Evolutionary conservation across 1,140 invertebrate species (phyloP).

Genomic region (Drosophila pectinifera): DNA sequence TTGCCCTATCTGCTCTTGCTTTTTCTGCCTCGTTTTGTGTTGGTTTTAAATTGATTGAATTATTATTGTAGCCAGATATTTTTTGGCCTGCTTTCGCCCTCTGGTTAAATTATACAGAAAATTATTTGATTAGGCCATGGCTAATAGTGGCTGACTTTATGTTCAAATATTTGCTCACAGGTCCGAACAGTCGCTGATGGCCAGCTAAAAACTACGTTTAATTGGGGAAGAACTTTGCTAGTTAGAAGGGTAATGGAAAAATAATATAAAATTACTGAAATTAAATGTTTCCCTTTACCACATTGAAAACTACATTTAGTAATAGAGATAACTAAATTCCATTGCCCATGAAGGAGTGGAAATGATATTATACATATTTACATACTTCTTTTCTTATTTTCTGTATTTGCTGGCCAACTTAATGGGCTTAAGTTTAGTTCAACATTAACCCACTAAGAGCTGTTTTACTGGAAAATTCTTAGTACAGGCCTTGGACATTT

Average conservation of each 20-base stretch:
- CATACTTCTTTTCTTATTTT: too few relatives aligned
- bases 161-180: constrained; percentile 33
- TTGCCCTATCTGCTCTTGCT: constrained; percentile 33
- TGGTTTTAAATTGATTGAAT: constrained; percentile 80
- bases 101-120: constrained; percentile 33
- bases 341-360: too few relatives aligned
- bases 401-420: not conserved
- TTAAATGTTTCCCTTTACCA: not conserved
- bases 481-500: not conserved
- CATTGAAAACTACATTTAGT: too few relatives aligned
- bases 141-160: constrained; percentile 22
- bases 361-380: too few relatives aligned
- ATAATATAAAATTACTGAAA: not conserved
- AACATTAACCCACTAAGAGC: not conserved
- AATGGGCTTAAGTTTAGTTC: not conserved
- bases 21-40: constrained; percentile 55
- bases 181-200: constrained; percentile 3
- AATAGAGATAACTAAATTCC: not conserved
- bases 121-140: constrained; percentile 27
- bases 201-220: not conserved
- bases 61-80: constrained; percentile 60
- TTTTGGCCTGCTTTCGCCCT: constrained; percentile 15
- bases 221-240: not conserved
- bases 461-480: not conserved
- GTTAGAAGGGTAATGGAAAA: not conserved